Conservation (phyloP, 2,113 vertebrate species). For the Pelecanus crispus region DNA sequence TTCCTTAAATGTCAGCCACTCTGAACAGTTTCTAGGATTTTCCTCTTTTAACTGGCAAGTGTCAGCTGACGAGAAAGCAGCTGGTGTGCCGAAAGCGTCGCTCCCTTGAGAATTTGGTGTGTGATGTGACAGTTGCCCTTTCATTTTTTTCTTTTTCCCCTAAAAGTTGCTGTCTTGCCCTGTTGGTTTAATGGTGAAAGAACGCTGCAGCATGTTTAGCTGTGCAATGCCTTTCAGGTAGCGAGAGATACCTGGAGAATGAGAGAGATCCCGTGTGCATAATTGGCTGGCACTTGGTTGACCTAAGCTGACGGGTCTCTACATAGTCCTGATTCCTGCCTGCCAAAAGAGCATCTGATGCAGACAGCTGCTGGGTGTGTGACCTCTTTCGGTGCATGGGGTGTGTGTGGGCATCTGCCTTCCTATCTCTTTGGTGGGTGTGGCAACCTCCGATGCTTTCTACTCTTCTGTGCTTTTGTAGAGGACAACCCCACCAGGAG, state of each 20-base stretch:
- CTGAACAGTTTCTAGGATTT: not conserved
- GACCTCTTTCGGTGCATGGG: not conserved
- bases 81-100: conserved; percentile 1
- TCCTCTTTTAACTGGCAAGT: not conserved
- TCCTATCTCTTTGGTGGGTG: not conserved
- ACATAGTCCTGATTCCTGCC: not conserved
- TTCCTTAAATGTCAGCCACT: not conserved
- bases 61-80: not conserved
- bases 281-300: not conserved
- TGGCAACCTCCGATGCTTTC: fast-evolving
- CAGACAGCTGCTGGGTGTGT: not conserved
- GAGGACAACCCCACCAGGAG: not conserved
- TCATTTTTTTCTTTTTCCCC: too few relatives aligned
- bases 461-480: not conserved
- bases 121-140: not conserved
- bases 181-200: not conserved
- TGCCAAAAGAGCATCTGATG: not conserved
- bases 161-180: not conserved
- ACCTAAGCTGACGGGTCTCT: not conserved
- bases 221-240: not conserved
- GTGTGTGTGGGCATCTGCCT: not conserved
- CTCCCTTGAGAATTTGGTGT: not conserved
- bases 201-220: not conserved
- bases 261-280: not conserved
- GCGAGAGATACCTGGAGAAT: not conserved